Conservation (phyloP, 1,140 invertebrate species). For the Lineus longissimus region DNA sequence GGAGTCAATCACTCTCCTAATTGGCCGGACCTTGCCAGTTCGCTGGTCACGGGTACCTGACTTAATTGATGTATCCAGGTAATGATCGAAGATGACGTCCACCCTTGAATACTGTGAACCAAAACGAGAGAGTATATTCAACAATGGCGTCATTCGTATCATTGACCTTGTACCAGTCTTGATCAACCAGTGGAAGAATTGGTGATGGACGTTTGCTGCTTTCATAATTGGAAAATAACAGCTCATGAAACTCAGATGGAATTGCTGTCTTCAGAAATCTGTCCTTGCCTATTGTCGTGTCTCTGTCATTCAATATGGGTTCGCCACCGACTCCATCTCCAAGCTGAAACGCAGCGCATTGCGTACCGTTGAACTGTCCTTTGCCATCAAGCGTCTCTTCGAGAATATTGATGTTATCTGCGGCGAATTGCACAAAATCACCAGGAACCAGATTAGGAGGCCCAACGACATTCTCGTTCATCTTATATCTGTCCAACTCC, state of each 20-base stretch:
- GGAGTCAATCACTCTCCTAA: neutral
- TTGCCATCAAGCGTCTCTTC: conserved; percentile 13
- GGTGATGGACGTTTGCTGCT: no score
- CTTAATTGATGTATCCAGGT: neutral
- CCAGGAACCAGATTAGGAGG: neutral
- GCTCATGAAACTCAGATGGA: neutral
- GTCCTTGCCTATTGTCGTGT: neutral
- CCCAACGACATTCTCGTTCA: neutral
- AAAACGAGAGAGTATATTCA: neutral
- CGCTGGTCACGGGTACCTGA: neutral
- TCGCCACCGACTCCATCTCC: neutral
- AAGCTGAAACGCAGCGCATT: conserved; percentile 3
- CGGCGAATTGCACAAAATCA: neutral
- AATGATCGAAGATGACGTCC: neutral
- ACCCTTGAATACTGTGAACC: neutral
- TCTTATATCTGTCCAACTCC: neutral
- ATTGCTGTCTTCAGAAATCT: neutral
- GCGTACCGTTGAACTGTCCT: conserved; percentile 9
- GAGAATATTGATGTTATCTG: conserved; percentile 16
- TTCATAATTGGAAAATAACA: no score
- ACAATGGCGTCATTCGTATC: no score
- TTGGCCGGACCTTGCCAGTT: neutral
- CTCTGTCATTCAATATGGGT: neutral
- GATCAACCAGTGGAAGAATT: no score
- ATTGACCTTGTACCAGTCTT: no score